phyloP scores from a whole-genome alignment of 2,797 vertebrate genomes.

The Acanthurus lineatus region DNA sequence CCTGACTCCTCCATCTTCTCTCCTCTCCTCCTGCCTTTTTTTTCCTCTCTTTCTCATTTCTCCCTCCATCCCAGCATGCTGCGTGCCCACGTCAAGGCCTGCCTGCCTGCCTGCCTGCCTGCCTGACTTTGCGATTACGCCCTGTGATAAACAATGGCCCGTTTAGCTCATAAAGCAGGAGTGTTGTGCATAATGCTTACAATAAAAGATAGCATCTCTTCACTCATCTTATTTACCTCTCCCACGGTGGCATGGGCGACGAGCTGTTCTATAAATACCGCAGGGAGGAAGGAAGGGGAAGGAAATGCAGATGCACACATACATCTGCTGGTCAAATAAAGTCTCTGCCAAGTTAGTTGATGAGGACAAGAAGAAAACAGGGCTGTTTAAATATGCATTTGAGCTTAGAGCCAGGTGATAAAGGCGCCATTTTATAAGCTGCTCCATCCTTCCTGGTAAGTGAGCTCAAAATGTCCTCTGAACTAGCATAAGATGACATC shows the following conservation, averaged over 20 bases:
- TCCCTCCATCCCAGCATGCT: conserved; percentile 67
- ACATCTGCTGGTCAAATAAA: conserved; percentile 87
- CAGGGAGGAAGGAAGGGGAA: conserved; percentile 48
- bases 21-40: conserved; percentile 58
- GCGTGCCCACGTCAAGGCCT: conserved; percentile 74
- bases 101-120: conserved; percentile 58
- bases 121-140: conserved; percentile 77
- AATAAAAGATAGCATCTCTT: conserved; percentile 96
- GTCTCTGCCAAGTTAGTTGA: conserved; percentile 81
- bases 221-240: conserved; percentile 97
- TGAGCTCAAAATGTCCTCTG: conserved; percentile 69
- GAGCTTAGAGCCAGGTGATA: conserved; percentile 88
- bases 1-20: conserved; percentile 78
- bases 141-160: conserved; percentile 81
- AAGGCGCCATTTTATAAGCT: conserved; percentile 81
- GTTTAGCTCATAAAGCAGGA: conserved; percentile 86
- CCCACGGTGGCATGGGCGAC: conserved; percentile 81
- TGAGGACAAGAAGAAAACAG: conserved; percentile 51
- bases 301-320: conserved; percentile 61
- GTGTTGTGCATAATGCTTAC: conserved; percentile 92
- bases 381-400: conserved; percentile 76
- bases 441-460: conserved; percentile 53
- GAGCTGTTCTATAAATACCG: conserved; percentile 92
- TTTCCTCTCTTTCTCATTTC: conserved; percentile 36
- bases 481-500: conserved; percentile 49